Evolutionary conservation across 2,888 invertebrate species (phyloP), one percentile per base, ranked within the genome.

Genomic region (Rhimphoctona megacephalus): DNA sequence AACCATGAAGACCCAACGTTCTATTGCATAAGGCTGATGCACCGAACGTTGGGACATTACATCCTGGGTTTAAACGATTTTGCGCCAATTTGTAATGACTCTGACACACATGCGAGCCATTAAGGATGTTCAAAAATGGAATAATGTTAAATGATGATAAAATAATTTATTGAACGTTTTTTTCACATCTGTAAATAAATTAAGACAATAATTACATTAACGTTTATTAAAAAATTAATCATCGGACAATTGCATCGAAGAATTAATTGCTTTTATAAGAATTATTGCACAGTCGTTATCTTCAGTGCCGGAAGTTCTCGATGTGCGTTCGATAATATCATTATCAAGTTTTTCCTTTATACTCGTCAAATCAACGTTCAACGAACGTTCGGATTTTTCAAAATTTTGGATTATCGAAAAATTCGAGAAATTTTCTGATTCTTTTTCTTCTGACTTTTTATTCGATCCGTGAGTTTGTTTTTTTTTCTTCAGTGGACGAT

Each of bases 41-140:
- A 61, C 52, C 52, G 39, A 74, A 90, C 90, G 90, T 91, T 90
- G 90, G 91, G 91, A 57, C 69, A 57, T 81, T 90, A 92, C 92
- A 93, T 93, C 93, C 93, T 92, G 91, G 81, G 91, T 92, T 61
- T 93, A 92, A 93, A 92, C 90, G 92, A 91, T 92, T 92, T 92
- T 90, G 91, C 91, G 90, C 90, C 92, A 93, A 92, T 93, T 93
- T 91, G 89, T 92, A 89, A 91, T 89, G 90, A 88, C 90, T 90
- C 91, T 91, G 92, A 92, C 90, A 74, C 72, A 70, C 57, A 82
- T 70, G 64, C 52, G 46, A 70, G 70, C 78, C 57, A 77, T 74
- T 82, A 33, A 25, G 22, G 25, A 6, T 17, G 17, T 22, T 6
- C 3, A 57, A 74, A 25, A 25, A 57, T 46, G 5, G 6, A 61